Conservation (phyloP, 1,140 invertebrate species). For the Lutraria rhynchaena region DNA sequence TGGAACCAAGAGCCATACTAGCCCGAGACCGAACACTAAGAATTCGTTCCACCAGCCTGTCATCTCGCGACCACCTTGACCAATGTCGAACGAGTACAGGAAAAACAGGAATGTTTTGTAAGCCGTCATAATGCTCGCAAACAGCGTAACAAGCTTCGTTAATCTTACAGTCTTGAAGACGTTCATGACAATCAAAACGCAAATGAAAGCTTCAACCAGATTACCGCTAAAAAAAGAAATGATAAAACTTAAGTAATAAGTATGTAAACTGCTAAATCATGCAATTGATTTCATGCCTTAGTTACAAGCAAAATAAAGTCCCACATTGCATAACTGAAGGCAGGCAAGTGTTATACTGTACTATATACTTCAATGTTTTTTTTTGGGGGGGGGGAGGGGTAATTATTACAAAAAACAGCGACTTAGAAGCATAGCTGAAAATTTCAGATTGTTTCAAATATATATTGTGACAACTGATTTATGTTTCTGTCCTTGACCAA, state of each 20-base stretch:
- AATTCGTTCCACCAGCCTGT: not conserved
- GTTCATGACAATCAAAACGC: slow-evolving; percentile 11
- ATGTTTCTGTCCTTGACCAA: too few relatives aligned
- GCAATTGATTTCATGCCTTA: not conserved
- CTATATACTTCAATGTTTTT: too few relatives aligned
- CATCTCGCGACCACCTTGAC: slow-evolving; percentile 14
- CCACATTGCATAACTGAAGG: not conserved
- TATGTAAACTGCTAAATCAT: not conserved
- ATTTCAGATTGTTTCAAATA: too few relatives aligned
- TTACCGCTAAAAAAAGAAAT: slow-evolving; percentile 24
- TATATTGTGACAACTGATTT: too few relatives aligned
- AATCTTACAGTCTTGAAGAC: slow-evolving; percentile 24
- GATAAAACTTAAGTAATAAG: not conserved
- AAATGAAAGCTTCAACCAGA: slow-evolving; percentile 16
- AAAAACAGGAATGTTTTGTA: slow-evolving; percentile 35
- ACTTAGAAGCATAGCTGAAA: too few relatives aligned
- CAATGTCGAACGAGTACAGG: slow-evolving; percentile 27
- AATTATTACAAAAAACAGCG: too few relatives aligned
- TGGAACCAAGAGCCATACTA: slow-evolving; percentile 29
- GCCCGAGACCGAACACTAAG: slow-evolving; percentile 4
- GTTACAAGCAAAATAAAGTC: not conserved
- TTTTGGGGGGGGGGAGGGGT: too few relatives aligned
- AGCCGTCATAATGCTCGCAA: slow-evolving; percentile 15
- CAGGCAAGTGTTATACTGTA: not conserved
- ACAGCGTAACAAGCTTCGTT: slow-evolving; percentile 12